Base-by-base conservation (phyloP, 2,797 vertebrate species). In the Brotula barbata region DNA sequence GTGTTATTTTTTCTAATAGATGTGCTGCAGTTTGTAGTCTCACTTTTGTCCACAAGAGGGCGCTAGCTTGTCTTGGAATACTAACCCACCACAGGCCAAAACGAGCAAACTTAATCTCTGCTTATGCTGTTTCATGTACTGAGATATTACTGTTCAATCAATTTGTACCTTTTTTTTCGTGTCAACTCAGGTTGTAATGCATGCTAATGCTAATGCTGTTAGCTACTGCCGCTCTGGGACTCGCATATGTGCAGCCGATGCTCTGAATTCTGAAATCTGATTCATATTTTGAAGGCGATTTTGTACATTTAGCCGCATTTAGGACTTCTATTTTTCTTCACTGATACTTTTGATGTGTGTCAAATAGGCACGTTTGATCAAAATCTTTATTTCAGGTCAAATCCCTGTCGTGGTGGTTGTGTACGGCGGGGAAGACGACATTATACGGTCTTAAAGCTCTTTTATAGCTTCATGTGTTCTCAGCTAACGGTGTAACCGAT, bases 131-230 rank as follows among this genome's bases (percentile, higher is more conserved):
- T 57, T n/a, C 8, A 43, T 55, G 68, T 58, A 54, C 46, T 66
- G 56, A 2, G 60, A n/a, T 64, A 61, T 51, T 34, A 25, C 34
- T 73, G 36, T 73, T 42, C 9, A 20, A 71, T 58, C 47, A 58
- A 17, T 68, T 53, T 70, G 37, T 86, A 63, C 74, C 69, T 77
- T 72, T n/a, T n/a, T 28, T 28, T 80, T 73, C 73, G 66, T 60
- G 78, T 34, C 69, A 83, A 83, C 89, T 88, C 85, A 88, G 87
- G 89, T 87, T 85, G 42, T 71, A 79, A 65, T 77, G 85, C 84
- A 88, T 85, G 80, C 63, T 71, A 51, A 36, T 83, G 64, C 79
- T 44, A 64, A n/a, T 49, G 43, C 13, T 55, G 54, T 71, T 65
- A 36, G 61, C 33, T 50, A 33, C 53, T 56, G 41, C 21, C 66